These are phyloP conservation scores for Anoncus sp. DNA, from an alignment of 2,888 invertebrate genomes.

Conservation along the genomic window DNA sequence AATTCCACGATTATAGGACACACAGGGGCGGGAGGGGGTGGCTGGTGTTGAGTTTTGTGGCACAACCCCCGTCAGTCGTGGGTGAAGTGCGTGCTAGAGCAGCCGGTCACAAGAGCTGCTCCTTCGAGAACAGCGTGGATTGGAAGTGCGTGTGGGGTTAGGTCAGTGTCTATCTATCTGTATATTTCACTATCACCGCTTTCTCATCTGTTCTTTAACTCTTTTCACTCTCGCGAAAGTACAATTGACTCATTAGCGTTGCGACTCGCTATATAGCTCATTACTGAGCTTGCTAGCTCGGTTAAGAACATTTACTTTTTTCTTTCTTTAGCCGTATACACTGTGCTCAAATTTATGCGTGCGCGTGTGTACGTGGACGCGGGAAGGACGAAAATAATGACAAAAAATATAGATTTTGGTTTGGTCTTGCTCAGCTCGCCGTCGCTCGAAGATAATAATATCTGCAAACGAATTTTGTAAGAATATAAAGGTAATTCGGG, in stretches of 20 bases:
- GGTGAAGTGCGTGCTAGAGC: conserved; percentile 81
- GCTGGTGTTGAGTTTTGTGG: conserved; percentile 60
- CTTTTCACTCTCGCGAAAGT: conserved; percentile 1
- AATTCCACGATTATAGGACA: conserved; percentile 60
- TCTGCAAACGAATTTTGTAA: background rate
- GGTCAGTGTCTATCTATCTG: conserved; percentile 68
- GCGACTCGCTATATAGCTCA: conserved; percentile 22
- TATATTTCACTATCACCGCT: background rate
- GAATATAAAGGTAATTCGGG: background rate
- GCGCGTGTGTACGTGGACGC: background rate
- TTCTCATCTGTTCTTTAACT: conserved; percentile 6
- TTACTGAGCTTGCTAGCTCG: conserved; percentile 14
- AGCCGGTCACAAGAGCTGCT: conserved; percentile 74
- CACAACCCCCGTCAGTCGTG: conserved; percentile 75
- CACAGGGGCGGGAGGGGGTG: conserved; percentile 37
- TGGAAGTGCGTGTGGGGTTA: conserved; percentile 76
- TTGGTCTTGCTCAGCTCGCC: conserved; percentile 44
- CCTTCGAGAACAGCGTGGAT: conserved; percentile 69
- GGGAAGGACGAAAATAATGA: background rate
- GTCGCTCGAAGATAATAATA: background rate
- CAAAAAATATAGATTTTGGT: conserved; percentile 49
- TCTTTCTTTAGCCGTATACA: conserved; percentile 20
- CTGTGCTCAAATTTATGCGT: background rate
- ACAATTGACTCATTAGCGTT: conserved; percentile 32
- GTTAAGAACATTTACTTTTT: conserved; percentile 40